Evolutionary conservation across 2,888 invertebrate species (phyloP), one percentile per base, ranked within the genome.

Genomic region (Synergus gifuensis): DNA sequence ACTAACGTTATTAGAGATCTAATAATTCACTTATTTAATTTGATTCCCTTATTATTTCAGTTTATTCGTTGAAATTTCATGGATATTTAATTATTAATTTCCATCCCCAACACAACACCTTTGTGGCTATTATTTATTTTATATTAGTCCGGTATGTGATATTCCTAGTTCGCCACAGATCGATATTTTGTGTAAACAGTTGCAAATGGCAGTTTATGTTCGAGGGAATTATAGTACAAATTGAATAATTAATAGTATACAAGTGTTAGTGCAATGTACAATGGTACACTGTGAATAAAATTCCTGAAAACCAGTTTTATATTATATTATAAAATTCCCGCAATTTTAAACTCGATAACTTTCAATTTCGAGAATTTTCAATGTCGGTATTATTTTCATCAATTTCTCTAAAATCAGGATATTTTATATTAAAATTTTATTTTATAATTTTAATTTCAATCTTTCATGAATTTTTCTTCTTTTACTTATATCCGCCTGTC

Each of bases 1-100:
- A n/a, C n/a, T n/a, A n/a, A n/a, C 78, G 76, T 77, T 64, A 58
- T 73, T 49, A 11, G 44, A 58, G 42, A 12, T 22, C 11, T 4
- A 22, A 60, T 60, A 11, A 60, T 22, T 22, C 8, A 22, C 2
- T 28, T 28, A 9, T 12, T 60, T 60, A 22, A 60, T 22, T 3
- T 22, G 18, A 60, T 60, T 60, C 12, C 12, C 18, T 60, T 60
- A 60, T 60, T 22, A 60, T 22, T 60, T 60, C 12, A 60, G 8
- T 60, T 18, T 22, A 60, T 60, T 60, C 4, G 60, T 22, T 60
- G 12, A 60, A 18, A 60, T 18, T 5, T 60, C 12, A 22, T 60
- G 4, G 22, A 60, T 60, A 60, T 60, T 60, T 60, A 60, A 60
- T 60, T 22, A 60, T 22, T 60, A 60, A 18, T 60, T 60, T 12